Evolutionary conservation across 2,797 vertebrate species (phyloP).

Genomic region (Siniperca undulata): DNA sequence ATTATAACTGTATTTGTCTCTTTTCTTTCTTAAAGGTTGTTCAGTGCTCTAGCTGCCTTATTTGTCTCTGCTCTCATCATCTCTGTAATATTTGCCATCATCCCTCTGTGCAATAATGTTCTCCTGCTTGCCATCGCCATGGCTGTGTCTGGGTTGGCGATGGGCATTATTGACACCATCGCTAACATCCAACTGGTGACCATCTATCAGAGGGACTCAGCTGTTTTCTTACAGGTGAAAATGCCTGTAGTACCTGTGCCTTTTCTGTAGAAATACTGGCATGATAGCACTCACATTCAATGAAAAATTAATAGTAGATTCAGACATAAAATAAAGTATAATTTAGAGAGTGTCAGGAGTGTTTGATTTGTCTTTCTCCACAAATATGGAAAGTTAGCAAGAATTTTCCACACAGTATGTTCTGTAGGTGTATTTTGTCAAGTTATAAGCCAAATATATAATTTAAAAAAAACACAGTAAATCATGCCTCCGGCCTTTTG

Average conservation of each 20-base stretch:
- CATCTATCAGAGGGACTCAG: constrained; percentile 97
- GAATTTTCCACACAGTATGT: neutral
- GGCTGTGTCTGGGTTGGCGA: constrained; percentile 95
- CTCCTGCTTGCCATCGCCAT: constrained; percentile 92
- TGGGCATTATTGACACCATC: constrained; percentile 98
- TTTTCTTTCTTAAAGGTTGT: constrained; percentile 84
- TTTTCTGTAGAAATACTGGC: neutral
- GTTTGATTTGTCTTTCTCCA: neutral
- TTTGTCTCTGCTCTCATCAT: constrained; percentile 92
- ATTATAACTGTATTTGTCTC: neutral
- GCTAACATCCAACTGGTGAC: constrained; percentile 97
- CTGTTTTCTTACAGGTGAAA: constrained; percentile 95
- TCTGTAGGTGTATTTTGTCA: neutral
- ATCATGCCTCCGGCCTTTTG: constrained; percentile 40
- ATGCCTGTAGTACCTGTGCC: neutral
- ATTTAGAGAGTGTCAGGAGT: no score
- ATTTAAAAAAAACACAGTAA: constrained; percentile 26
- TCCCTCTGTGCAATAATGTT: constrained; percentile 93
- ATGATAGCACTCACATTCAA: neutral
- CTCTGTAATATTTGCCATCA: constrained; percentile 95
- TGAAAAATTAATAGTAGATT: neutral
- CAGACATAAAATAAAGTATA: neutral
- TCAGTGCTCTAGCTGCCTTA: constrained; percentile 90
- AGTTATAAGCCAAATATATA: constrained; percentile 9
- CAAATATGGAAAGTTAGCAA: neutral